Base-by-base conservation (phyloP, 2,888 invertebrate genomes). In the Synergus japonicus region DNA sequence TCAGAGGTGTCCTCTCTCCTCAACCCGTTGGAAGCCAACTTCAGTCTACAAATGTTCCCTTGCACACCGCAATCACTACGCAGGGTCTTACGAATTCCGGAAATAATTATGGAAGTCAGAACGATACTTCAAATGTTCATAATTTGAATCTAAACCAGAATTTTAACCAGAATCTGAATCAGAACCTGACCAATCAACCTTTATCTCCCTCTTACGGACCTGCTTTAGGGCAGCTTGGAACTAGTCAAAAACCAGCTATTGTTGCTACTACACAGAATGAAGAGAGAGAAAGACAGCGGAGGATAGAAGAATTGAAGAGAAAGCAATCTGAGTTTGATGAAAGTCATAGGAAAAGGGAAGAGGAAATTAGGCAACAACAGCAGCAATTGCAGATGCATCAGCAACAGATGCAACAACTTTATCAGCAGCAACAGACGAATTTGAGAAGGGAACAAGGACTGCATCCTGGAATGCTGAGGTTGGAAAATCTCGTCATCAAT, bases 221-320 rank as follows among this genome's bases (percentile, higher is more conserved):
- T 4, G n/a, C 84, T 1, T 44, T 84, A 18, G 87, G 88, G 77
- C 86, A 90, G 49, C 80, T 89, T 44, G 84, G 82, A 29, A 83
- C 86, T 80, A 87, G 83, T 85, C 89, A 89, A 54, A 91, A 90
- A 58, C 69, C 85, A 58, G 63, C 81, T 8, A 80, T 86, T 0
- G 81, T 83, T 44, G 82, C 76, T 37, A 76, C 82, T 15, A 80
- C 87, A 37, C 90, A 85, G 8, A 91, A 88, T 65, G 93, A 93
- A 79, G 93, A 93, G 15, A 89, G 91, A 77, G 94, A 93, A 85
- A 90, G 92, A 83, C 92, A 92, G 64, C 91, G 93, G 69, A 93
- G 94, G 85, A 92, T 94, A 44, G 94, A 94, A 67, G 94, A 94
- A 77, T 91, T 94, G 76, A 93, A 94, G 79, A 91, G 93, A 76